A percentile compares a stretch with the other conserved stretches of the same genome.
Conservation (phyloP, 2,113 vertebrate genomes). For the Microcebus griseorufus region DNA sequence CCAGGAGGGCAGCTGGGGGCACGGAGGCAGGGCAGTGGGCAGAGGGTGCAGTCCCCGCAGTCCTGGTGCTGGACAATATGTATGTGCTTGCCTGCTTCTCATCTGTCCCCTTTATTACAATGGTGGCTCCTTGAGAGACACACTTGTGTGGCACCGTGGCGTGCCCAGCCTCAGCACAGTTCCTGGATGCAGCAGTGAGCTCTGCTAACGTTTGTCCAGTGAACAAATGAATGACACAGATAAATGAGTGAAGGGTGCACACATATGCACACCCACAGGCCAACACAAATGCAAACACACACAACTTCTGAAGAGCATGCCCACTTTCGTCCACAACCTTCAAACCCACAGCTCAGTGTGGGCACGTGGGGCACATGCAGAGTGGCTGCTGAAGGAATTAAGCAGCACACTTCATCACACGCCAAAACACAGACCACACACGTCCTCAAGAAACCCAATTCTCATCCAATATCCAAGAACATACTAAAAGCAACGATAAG, state of each 20-base stretch:
- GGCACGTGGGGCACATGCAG: not conserved
- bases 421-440: not conserved
- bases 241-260: not conserved
- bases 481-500: not conserved
- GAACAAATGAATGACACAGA: not conserved
- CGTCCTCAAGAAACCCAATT: not conserved
- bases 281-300: not conserved
- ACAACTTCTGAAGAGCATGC: not conserved
- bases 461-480: not conserved
- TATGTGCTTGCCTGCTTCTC: not conserved
- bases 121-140: not conserved
- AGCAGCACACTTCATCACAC: not conserved
- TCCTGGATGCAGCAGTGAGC: not conserved
- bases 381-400: not conserved
- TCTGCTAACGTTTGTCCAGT: not conserved
- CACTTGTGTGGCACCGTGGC: not conserved
- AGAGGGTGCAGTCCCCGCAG: not conserved
- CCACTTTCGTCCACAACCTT: not conserved
- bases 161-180: not conserved
- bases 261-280: not conserved
- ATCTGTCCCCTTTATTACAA: not conserved
- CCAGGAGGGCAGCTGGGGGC: not conserved
- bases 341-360: not conserved
- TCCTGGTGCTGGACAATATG: not conserved
- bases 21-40: not conserved